Evolutionary conservation across 2,888 invertebrate species (phyloP).

Genomic region (Gerris lacustris): DNA sequence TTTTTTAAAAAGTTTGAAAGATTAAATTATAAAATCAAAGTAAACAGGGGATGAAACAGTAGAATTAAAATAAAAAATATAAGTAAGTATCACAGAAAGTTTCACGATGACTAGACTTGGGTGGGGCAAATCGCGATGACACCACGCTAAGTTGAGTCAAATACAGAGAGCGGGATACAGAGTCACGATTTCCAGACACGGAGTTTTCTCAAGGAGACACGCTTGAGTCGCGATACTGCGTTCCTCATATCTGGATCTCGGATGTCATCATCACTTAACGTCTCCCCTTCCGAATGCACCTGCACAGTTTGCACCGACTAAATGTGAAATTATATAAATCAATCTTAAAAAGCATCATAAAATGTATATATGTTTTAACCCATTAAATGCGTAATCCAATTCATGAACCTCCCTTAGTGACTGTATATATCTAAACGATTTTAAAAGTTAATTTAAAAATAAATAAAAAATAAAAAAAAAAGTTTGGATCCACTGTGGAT

Average conservation of each 20-base stretch:
- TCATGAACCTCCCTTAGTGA: too few relatives aligned
- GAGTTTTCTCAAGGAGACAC: slow-evolving; percentile 63
- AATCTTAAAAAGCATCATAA: too few relatives aligned
- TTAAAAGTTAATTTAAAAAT: too few relatives aligned
- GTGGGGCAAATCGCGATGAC: slow-evolving; percentile 11
- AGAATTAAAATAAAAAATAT: background rate
- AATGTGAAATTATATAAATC: too few relatives aligned
- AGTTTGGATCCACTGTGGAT: too few relatives aligned
- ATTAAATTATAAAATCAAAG: too few relatives aligned
- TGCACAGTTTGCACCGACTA: slow-evolving; percentile 31
- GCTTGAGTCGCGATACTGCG: slow-evolving; percentile 63
- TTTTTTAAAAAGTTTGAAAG: too few relatives aligned
- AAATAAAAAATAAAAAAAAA: too few relatives aligned
- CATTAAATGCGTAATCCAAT: too few relatives aligned
- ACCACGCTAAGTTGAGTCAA: background rate
- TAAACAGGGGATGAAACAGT: too few relatives aligned
- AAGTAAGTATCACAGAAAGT: slow-evolving; percentile 33
- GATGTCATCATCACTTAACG: slow-evolving; percentile 49
- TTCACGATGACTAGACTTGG: slow-evolving; percentile 32
- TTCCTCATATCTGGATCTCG: slow-evolving; percentile 56
- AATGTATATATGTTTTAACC: too few relatives aligned
- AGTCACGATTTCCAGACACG: slow-evolving; percentile 64
- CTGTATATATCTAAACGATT: too few relatives aligned
- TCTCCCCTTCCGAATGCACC: slow-evolving; percentile 62
- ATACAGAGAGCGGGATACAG: slow-evolving; percentile 14